Conservation (phyloP, 1,140 invertebrate genomes). For the Ceratitis capitata region DNA sequence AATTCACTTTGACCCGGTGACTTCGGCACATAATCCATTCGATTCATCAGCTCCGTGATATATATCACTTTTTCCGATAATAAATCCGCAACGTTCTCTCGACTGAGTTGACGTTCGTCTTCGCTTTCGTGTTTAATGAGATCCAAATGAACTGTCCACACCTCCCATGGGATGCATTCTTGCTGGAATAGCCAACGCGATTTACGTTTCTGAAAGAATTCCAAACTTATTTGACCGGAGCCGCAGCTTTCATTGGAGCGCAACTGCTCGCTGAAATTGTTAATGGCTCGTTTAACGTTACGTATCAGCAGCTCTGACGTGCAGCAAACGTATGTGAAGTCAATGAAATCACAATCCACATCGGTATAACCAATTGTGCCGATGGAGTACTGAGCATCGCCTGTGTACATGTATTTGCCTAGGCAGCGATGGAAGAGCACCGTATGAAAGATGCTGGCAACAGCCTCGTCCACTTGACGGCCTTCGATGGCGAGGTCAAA, state of each 20-base stretch:
- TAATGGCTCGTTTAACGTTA: slow-evolving; percentile 82
- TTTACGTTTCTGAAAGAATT: slow-evolving; percentile 94
- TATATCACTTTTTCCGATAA: slow-evolving; percentile 92
- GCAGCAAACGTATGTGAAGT: slow-evolving; percentile 96
- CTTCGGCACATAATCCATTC: slow-evolving; percentile 94
- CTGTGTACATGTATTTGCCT: slow-evolving; percentile 95
- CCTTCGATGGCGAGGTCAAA: slow-evolving; percentile 92
- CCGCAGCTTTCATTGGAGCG: slow-evolving; percentile 77
- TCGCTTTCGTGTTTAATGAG: slow-evolving; percentile 86
- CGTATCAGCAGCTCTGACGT: slow-evolving; percentile 81
- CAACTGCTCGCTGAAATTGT: slow-evolving; percentile 85
- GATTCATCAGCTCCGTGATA: slow-evolving; percentile 94
- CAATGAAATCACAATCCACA: slow-evolving; percentile 96
- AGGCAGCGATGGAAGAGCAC: slow-evolving; percentile 93
- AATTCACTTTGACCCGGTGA: slow-evolving; percentile 92
- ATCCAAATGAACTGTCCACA: slow-evolving; percentile 94
- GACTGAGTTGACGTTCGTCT: slow-evolving; percentile 85
- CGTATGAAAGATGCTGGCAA: slow-evolving; percentile 94
- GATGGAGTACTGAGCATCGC: slow-evolving; percentile 93
- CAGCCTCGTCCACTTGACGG: slow-evolving; percentile 93
- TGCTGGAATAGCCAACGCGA: slow-evolving; percentile 87
- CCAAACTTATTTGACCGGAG: slow-evolving; percentile 88
- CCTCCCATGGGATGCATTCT: slow-evolving; percentile 96
- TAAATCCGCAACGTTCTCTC: slow-evolving; percentile 90
- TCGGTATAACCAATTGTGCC: slow-evolving; percentile 95